phyloP scores from a whole-genome alignment of 2,113 vertebrate genomes.

The Dinomys branickii region DNA sequence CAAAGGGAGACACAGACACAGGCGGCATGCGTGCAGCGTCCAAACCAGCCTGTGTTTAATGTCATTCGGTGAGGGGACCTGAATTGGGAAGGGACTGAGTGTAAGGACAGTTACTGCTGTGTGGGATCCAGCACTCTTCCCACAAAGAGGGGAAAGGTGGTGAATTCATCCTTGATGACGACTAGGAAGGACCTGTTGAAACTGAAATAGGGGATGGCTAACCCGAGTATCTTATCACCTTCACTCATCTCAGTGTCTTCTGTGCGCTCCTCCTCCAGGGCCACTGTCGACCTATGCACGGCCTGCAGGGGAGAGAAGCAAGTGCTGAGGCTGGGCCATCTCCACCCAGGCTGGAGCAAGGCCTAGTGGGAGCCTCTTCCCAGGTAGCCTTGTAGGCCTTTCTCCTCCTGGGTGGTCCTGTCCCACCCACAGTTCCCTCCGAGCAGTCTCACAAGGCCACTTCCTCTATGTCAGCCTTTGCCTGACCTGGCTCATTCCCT shows the following conservation, averaged over 20 bases:
- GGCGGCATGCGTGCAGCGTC: not conserved
- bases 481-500: no score
- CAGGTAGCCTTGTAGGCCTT: no score
- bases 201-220: no score
- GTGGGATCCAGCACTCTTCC: not conserved
- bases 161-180: not conserved
- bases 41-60: not conserved
- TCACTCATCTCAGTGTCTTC: no score
- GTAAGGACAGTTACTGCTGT: not conserved
- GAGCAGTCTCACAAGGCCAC: no score
- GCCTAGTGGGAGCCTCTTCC: no score
- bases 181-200: conserved; percentile 7
- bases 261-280: not conserved
- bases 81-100: no score
- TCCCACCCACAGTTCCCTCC: no score
- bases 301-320: not conserved
- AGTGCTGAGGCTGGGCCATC: not conserved
- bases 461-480: not conserved
- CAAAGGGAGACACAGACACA: no score
- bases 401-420: no score
- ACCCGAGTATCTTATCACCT: no score
- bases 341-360: no score
- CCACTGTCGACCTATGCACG: not conserved
- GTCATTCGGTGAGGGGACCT: not conserved
- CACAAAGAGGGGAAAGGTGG: not conserved